Base-by-base conservation (phyloP, 2,797 vertebrate species). In the Arvicola amphibius region DNA sequence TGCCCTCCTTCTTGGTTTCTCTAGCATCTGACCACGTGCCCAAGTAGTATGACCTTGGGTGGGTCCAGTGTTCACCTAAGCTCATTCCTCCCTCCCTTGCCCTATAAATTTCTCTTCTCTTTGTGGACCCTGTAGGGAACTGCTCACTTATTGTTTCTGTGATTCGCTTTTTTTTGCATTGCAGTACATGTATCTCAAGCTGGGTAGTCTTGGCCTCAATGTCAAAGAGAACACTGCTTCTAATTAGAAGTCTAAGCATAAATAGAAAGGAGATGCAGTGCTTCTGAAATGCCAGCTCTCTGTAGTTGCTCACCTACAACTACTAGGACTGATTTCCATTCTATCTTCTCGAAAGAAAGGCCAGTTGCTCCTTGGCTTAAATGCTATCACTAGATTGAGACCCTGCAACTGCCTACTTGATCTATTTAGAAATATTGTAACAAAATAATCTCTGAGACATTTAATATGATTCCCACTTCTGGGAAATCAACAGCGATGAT, bases 181-280 rank as follows among this genome's bases (percentile, higher is more conserved):
- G 65, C 25, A 89, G 14, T 51, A 21, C 5, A 83, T 94, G 51
- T 65, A 37, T 93, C 74, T 95, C 86, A 84, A 95, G 63, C 12
- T 56, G 34, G 34, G 0, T 59, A 46, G 59, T n/a, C 19, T 78
- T 71, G 40, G 61, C 16, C 40, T 92, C n/a, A 90, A 27, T 89
- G n/a, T 84, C 29, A 85, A 29, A 13, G 5, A 63, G 37, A 61
- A 12, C 48, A 90, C 61, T 76, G 78, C 71, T 79, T 94, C 6
- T 85, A n/a, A 93, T 80, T 92, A 88, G 43, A 92, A 95, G 76
- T 63, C 46, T 81, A 67, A 86, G 83, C 48, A 65, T 29, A 86
- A 65, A 71, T 27, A 65, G 2, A n/a, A 84, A 43, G 61, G 29
- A 87, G 78, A 91, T 59, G 51, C 1, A 21, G 32, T 69, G 77